Evolutionary conservation across 2,888 invertebrate species (phyloP), one percentile per base, ranked within the genome.

Genomic region (Acleris emargana): DNA sequence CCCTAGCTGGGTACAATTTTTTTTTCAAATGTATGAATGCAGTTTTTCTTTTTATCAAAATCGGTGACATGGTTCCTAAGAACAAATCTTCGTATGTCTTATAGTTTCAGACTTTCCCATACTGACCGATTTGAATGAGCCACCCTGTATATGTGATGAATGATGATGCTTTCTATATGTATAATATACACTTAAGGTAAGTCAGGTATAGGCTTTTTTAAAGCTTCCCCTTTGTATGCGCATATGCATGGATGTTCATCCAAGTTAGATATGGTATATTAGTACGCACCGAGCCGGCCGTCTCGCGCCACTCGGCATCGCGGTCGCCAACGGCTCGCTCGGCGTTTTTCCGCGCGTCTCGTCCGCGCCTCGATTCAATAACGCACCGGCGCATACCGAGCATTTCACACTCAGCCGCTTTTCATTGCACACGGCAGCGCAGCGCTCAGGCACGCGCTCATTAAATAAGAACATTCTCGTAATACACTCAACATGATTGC

Each of bases 301-400:
- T 87, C 80, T 79, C 89, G 89, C 89, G 79, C 77, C 81, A 80
- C 67, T 86, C 84, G 81, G 61, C 84, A 90, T 88, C 78, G 82
- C 86, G 89, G 89, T 57, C 67, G 62, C 72, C 88, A 80, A 70
- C 64, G 67, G 67, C 68, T 64, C 68, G 68, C 68, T 71, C 28
- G 43, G 22, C 69, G 67, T 71, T 74, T 72, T 71, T 72, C 70
- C 71, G 62, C 69, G 63, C 68, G 38, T 18, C 49, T 11, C 25
- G 66, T 67, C 69, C 69, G 47, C 58, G 68, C 70, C 74, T 73
- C 73, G 74, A 74, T 76, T 76, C 75, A 77, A 78, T 76, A 78
- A 85, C 84, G 84, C 81, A 79, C 81, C 84, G 80, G 74, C 80
- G 86, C 83, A 72, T 80, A 71, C 74, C 74, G 67, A 38, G 69